These are phyloP conservation scores for Forpus xanthops DNA, from an alignment of 2,797 vertebrate species.

Conservation along the genomic window DNA sequence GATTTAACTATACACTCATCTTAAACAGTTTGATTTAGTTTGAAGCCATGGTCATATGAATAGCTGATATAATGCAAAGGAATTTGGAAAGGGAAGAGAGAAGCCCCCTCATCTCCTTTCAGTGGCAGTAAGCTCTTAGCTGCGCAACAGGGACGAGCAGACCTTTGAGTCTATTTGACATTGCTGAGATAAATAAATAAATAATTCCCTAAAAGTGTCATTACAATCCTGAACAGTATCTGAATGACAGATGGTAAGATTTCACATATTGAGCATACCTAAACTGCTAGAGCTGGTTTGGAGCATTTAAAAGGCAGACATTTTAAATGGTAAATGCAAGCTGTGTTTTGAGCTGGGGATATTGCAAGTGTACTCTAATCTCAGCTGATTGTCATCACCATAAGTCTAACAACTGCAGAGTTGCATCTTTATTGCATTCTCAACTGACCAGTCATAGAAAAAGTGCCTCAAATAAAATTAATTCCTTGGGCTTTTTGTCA, in stretches of 20 bases:
- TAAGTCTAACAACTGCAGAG: not conserved
- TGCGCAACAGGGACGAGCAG: not conserved
- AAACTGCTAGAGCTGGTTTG: not conserved
- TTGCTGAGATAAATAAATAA: not conserved
- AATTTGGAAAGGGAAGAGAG: not conserved
- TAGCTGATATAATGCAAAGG: not conserved
- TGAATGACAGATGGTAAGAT: not conserved
- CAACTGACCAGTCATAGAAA: not conserved
- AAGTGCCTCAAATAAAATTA: constrained; percentile 19
- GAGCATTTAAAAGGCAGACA: not conserved
- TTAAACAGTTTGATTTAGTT: not conserved
- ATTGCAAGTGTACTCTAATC: not conserved
- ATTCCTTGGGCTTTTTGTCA: not conserved
- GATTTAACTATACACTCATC: not conserved
- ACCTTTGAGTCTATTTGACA: not conserved
- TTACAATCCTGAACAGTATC: not conserved
- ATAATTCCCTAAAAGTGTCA: not conserved
- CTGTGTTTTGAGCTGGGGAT: not conserved
- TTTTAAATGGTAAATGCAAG: not conserved
- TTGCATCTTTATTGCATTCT: not conserved
- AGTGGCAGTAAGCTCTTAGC: not conserved
- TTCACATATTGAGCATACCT: not conserved
- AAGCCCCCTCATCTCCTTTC: not conserved
- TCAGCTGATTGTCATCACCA: not conserved
- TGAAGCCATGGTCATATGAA: not conserved